These are phyloP conservation scores for Orius laevigatus DNA, from an alignment of 1,140 invertebrate species.

Conservation along the genomic window DNA sequence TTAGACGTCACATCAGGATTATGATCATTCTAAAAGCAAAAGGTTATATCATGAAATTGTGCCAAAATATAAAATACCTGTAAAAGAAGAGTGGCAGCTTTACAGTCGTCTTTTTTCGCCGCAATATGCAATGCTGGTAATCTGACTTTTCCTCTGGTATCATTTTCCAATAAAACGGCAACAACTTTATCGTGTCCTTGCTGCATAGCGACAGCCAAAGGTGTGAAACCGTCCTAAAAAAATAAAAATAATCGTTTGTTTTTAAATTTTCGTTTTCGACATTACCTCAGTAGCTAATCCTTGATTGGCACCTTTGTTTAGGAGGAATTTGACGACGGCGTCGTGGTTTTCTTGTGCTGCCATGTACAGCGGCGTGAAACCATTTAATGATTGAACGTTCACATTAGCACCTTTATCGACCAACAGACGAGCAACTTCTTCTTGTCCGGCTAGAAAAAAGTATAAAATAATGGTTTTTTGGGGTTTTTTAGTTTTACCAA, in stretches of 20 bases:
- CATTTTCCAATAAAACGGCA: constrained; percentile 85
- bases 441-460: constrained; percentile 63
- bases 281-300: constrained; percentile 88
- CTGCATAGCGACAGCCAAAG: constrained; percentile 94
- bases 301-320: constrained; percentile 90
- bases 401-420: constrained; percentile 81
- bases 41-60: constrained; percentile 8
- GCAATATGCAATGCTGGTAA: constrained; percentile 88
- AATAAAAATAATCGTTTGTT: constrained; percentile 14
- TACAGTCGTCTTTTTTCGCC: constrained; percentile 98
- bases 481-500: constrained; percentile 42
- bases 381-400: constrained; percentile 93
- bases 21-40: constrained; percentile 58
- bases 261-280: too few relatives aligned
- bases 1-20: constrained; percentile 92
- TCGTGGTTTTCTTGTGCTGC: constrained; percentile 98
- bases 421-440: constrained; percentile 81
- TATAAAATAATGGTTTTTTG: constrained; percentile 4
- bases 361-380: constrained; percentile 98
- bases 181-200: constrained; percentile 98
- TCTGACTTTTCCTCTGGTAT: constrained; percentile 80
- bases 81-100: constrained; percentile 77
- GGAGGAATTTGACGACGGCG: constrained; percentile 78
- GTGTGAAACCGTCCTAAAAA: constrained; percentile 89
- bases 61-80: constrained; percentile 37